Percentiles rank a stretch among this genome's conserved stretches.
Conservation (phyloP, 2,797 vertebrate genomes). For the Lutjanus argentimaculatus region DNA sequence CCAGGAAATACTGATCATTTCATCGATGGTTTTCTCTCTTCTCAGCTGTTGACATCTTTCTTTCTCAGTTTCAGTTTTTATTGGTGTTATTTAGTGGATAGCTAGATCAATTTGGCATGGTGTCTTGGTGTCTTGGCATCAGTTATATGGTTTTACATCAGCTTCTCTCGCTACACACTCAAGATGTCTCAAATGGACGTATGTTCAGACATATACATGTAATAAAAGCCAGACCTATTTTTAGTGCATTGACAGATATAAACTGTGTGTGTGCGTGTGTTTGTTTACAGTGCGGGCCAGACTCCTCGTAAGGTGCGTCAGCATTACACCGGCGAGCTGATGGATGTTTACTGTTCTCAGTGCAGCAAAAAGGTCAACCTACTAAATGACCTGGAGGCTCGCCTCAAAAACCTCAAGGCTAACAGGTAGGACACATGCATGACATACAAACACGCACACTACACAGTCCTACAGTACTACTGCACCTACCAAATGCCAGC, state of each 20-base stretch:
- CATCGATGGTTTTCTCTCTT: not conserved
- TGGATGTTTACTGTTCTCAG: slow-evolving; percentile 97
- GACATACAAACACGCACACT: not conserved
- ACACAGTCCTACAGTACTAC: not conserved
- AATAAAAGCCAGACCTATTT: not conserved
- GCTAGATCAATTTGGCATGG: not conserved
- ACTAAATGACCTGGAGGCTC: slow-evolving; percentile 95
- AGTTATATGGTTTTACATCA: not conserved
- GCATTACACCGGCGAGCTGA: slow-evolving; percentile 88
- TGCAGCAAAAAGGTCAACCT: slow-evolving; percentile 98
- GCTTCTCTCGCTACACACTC: not conserved
- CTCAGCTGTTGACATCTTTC: not conserved
- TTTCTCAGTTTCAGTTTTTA: not conserved
- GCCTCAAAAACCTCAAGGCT: slow-evolving; percentile 95
- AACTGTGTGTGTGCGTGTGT: slow-evolving; percentile 36
- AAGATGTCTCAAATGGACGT: not conserved
- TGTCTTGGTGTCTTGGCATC: not conserved
- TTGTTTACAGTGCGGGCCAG: slow-evolving; percentile 91
- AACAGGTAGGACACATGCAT: slow-evolving; percentile 88
- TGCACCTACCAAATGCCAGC: not conserved
- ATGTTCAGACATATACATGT: not conserved
- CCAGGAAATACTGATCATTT: not conserved
- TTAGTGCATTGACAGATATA: not conserved
- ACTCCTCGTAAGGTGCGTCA: slow-evolving; percentile 93
- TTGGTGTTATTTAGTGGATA: not conserved